Evolutionary conservation across 2,888 invertebrate genomes (phyloP).

Genomic region (Latrodectus hesperus): DNA sequence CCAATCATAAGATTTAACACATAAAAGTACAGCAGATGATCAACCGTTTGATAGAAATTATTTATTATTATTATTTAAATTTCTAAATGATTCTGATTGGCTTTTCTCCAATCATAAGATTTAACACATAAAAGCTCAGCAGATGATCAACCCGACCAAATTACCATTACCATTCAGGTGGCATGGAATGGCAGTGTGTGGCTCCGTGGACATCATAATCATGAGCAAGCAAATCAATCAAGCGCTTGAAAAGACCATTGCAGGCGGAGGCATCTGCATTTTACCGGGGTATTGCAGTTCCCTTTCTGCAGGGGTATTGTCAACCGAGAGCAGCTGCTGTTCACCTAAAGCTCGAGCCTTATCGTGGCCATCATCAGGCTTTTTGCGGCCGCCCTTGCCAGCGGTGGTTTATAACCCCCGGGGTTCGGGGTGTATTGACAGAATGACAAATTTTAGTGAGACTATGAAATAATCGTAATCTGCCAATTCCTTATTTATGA

Average conservation of each 20-base stretch:
- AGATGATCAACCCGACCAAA: too few species aligned
- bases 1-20: too few species aligned
- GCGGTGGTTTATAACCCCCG: slow-evolving; percentile 26
- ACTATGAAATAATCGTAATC: slow-evolving; percentile 52
- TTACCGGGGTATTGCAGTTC: slow-evolving; percentile 42
- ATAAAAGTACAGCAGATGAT: too few species aligned
- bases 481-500: slow-evolving; percentile 38
- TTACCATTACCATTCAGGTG: not conserved
- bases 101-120: too few species aligned
- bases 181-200: not conserved
- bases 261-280: slow-evolving; percentile 22
- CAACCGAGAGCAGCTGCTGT: slow-evolving; percentile 53
- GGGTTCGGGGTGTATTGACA: not conserved
- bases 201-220: slow-evolving; percentile 42
- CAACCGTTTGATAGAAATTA: too few species aligned
- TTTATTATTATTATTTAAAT: too few species aligned
- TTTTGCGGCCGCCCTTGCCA: slow-evolving; percentile 24
- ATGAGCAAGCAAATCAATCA: slow-evolving; percentile 68
- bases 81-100: too few species aligned
- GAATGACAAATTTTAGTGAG: not conserved
- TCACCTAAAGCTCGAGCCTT: slow-evolving; percentile 39
- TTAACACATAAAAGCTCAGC: too few species aligned
- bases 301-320: slow-evolving; percentile 33
- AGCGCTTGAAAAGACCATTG: slow-evolving; percentile 12
- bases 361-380: slow-evolving; percentile 53